Percentiles rank a stretch among this genome's conserved stretches.
phyloP scores from a whole-genome alignment of 2,113 vertebrate genomes.

The Tragulus kanchil region DNA sequence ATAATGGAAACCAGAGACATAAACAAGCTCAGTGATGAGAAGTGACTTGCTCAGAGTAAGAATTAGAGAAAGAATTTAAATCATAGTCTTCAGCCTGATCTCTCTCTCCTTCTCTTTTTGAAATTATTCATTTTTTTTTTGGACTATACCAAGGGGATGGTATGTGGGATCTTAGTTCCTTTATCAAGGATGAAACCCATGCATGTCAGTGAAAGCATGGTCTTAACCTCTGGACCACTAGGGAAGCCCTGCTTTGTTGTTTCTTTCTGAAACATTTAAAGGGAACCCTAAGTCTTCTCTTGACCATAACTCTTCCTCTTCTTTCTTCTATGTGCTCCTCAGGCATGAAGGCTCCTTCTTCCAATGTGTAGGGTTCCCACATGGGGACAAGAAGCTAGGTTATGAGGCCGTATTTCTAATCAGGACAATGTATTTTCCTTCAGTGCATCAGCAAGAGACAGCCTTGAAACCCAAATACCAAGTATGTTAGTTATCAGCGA shows the following conservation, averaged over 20 bases:
- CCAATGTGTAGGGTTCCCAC: neutral
- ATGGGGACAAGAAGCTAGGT: neutral
- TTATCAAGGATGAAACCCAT: neutral
- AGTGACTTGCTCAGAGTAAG: neutral
- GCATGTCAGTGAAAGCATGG: neutral
- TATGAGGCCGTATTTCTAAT: conserved; percentile 12
- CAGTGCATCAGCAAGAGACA: conserved; percentile 8
- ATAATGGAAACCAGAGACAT: conserved; percentile 35
- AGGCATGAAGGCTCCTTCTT: neutral
- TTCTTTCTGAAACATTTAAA: neutral
- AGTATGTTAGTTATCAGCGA: neutral
- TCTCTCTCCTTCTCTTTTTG: neutral
- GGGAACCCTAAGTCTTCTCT: neutral
- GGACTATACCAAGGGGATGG: neutral
- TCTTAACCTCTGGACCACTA: neutral
- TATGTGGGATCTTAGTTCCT: neutral
- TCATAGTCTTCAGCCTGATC: neutral
- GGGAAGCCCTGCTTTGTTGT: neutral
- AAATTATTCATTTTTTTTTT: neutral
- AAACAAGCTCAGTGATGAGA: neutral
- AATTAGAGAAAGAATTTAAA: neutral
- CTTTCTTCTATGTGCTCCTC: neutral
- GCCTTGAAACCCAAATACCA: conserved; percentile 34
- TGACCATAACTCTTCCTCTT: neutral
- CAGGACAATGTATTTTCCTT: conserved; percentile 40